Base-by-base conservation (phyloP, 2,113 vertebrate genomes). In the Pituophis catenifer region DNA sequence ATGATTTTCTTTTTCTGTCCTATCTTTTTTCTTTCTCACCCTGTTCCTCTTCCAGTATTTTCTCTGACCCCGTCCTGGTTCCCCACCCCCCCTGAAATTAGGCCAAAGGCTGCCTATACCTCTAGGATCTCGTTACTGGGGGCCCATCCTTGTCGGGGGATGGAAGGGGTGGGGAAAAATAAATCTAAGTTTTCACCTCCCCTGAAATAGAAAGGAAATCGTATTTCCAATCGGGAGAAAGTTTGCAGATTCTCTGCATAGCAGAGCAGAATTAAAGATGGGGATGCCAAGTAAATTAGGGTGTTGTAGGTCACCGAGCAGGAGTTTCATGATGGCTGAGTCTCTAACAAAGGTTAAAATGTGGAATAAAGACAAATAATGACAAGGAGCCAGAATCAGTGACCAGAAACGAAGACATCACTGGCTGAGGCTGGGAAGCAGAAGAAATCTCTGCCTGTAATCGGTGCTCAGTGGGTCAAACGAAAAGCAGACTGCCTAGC, bases 301-400 rank as follows among this genome's bases (percentile, higher is more conserved):
- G 88, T 86, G 94, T 89, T 90, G 21, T 44, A 96, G 96, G 96
- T 97, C 96, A 96, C 87, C 85, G 94, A 96, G 38, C 95, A 95
- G 95, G 92, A 93, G 94, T 91, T 96, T 94, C 94, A 94, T 95
- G 94, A 95, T 91, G 93, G 89, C 94, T 1, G 90, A 95, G 89
- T 85, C 94, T 95, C 93, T 95, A 95, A 95, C 95, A 96, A 96
- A 96, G 96, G 96, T 96, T 97, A 97, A 97, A 96, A 89, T 92
- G 94, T 0, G 0, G 93, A 96, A 96, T 95, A 96, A 95, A 97
- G 95, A 91, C 95, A 95, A 95, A 96, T 93, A 95, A 96, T 88
- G 94, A 90, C 95, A 97, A 86, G 55, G 90, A 70, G 88, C 57
- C 94, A 44, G 94, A 96, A 92, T 23, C 96, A 97, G 94, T 96